phyloP scores from a whole-genome alignment of 2,888 invertebrate species.

The Tenthredo scrophulariae region DNA sequence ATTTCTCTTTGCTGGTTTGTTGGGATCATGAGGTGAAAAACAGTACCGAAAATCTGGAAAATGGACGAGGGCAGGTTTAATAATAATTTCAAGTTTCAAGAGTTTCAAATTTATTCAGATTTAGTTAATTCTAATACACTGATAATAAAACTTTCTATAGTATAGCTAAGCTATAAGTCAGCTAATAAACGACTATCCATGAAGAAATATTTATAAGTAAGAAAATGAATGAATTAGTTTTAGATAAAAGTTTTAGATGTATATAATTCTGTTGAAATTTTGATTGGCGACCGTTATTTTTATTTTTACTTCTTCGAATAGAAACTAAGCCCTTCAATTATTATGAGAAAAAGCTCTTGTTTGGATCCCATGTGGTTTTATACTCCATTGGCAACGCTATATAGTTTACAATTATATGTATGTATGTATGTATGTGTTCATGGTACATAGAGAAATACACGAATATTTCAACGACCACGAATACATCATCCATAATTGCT shows the following conservation, averaged over 20 bases:
- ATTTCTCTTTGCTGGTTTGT: neutral
- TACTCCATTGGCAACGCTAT: constrained; percentile 40
- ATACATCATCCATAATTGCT: constrained; percentile 20
- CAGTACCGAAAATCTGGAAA: neutral
- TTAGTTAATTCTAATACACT: constrained; percentile 33
- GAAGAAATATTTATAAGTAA: constrained; percentile 5
- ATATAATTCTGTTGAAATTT: constrained; percentile 4
- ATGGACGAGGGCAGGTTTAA: neutral
- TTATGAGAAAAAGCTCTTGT: constrained; percentile 24
- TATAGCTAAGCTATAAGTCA: constrained; percentile 10
- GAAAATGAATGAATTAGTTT: constrained; percentile 4
- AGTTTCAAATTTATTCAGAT: constrained; percentile 21
- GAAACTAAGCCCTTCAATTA: neutral
- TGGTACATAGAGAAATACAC: neutral
- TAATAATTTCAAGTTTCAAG: neutral
- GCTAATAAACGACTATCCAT: constrained; percentile 22
- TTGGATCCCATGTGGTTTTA: constrained; percentile 40
- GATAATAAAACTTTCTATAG: constrained; percentile 16
- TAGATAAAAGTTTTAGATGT: neutral
- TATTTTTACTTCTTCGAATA: neutral
- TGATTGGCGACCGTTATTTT: neutral
- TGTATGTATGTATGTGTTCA: neutral
- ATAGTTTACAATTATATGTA: constrained; percentile 4
- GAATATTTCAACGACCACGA: constrained; percentile 29
- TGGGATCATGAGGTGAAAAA: neutral